Evolutionary conservation across 2,113 vertebrate genomes (phyloP).

Genomic region (Toxostoma redivivum): DNA sequence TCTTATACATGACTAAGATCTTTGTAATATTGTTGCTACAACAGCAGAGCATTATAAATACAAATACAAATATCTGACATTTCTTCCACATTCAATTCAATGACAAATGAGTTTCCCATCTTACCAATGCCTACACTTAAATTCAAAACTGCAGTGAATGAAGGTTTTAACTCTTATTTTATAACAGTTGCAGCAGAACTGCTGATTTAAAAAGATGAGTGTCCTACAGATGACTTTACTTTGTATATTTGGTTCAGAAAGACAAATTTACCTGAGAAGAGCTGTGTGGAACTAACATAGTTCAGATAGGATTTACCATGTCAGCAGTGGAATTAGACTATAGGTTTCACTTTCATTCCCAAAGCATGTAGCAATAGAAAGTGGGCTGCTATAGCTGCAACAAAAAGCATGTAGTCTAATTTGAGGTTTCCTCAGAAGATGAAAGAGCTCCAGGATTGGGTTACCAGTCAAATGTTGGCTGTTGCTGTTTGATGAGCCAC

Average conservation of each 20-base stretch:
- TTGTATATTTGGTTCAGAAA: background rate
- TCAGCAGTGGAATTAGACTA: background rate
- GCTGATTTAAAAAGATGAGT: background rate
- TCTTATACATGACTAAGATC: background rate
- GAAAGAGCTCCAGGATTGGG: background rate
- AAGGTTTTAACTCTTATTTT: background rate
- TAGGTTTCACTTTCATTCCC: background rate
- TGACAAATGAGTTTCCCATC: background rate
- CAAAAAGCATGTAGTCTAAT: background rate
- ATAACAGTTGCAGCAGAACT: background rate
- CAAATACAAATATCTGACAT: background rate
- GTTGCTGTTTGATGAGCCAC: background rate
- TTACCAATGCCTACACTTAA: background rate
- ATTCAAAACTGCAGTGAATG: background rate
- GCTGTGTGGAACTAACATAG: background rate
- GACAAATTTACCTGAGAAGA: background rate
- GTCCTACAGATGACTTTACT: background rate
- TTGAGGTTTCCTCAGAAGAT: background rate
- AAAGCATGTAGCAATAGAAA: background rate
- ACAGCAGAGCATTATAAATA: background rate
- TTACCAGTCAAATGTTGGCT: background rate
- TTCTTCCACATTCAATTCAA: background rate
- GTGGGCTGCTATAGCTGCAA: background rate
- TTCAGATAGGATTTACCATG: background rate
- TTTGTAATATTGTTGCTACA: background rate